A percentile compares a stretch with the other conserved stretches of the same genome.
Evolutionary conservation across 2,797 vertebrate species (phyloP).

Genomic region (Sphenodon punctatus): DNA sequence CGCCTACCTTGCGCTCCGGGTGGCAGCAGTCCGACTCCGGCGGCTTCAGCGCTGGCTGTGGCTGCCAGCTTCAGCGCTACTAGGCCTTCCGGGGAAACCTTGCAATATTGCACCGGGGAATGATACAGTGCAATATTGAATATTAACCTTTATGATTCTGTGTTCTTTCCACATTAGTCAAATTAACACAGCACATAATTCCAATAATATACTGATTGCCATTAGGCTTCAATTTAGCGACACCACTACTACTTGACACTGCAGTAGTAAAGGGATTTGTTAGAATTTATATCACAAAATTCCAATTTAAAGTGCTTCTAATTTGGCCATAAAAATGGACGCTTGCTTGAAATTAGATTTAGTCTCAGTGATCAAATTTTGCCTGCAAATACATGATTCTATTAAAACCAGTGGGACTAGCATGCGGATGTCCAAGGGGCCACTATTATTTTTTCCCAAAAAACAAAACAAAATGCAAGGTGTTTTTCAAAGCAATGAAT

Average conservation of each 20-base stretch:
- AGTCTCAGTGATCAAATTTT: not conserved
- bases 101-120: not conserved
- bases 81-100: too few relatives aligned
- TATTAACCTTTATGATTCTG: not conserved
- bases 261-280: not conserved
- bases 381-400: not conserved
- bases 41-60: too few relatives aligned
- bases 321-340: not conserved
- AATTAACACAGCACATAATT: not conserved
- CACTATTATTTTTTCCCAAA: not conserved
- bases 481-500: not conserved
- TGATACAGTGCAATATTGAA: not conserved
- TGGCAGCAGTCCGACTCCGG: too few relatives aligned
- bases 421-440: not conserved
- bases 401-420: fast-evolving
- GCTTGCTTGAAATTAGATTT: not conserved
- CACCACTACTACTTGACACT: not conserved
- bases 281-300: not conserved
- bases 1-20: too few relatives aligned
- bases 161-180: not conserved
- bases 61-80: too few relatives aligned
- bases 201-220: not conserved
- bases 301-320: not conserved
- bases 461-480: not conserved
- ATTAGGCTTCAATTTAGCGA: not conserved